Evolutionary conservation across 2,113 vertebrate species (phyloP), one percentile per base, ranked within the genome.

Genomic region (Shinisaurus crocodilurus): DNA sequence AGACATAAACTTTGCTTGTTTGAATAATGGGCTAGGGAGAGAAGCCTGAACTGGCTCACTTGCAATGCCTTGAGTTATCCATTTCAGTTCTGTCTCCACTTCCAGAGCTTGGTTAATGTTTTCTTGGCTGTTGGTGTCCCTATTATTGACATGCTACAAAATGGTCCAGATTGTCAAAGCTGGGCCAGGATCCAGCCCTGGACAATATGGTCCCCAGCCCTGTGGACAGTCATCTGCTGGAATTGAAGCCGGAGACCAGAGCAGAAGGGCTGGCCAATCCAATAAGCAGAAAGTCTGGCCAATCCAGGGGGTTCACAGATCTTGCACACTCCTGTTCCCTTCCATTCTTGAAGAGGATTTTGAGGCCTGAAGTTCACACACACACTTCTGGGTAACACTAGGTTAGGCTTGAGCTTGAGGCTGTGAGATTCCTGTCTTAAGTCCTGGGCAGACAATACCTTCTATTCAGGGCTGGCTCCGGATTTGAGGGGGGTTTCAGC

Each of bases 21-120:
- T 90, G 96, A 96, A 94, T 94, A 97, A 98, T 97, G 97, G 95
- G 97, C 97, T 96, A 92, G 83, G 94, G 97, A 97, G 57, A 77
- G 92, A 94, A 94, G 96, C 96, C 89, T 96, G 92, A 97, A 94
- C 37, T 0, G 1, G 79, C 16, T 72, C 27, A 37, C 74, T 93
- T n/a, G 7, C 6, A n/a, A 88, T 25, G 94, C 89, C 77, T 77
- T 92, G 85, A 88, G 85, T 92, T 92, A 89, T 85, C 93, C 8
- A n/a, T 9, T 60, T 82, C n/a, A 50, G 54, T 79, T 48, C 76
- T 48, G 43, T 29, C 43, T 13, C 76, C 70, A 20, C 40, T 90
- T 88, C n/a, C 92, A 81, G 54, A 90, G 86, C 90, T 15, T 60
- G 34, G 45, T 91, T 85, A 60, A 89, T 67, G 74, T 83, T 91